A percentile compares a stretch with the other conserved stretches of the same genome.
phyloP scores from a whole-genome alignment of 2,113 vertebrate species.

The Pongo pygmaeus region DNA sequence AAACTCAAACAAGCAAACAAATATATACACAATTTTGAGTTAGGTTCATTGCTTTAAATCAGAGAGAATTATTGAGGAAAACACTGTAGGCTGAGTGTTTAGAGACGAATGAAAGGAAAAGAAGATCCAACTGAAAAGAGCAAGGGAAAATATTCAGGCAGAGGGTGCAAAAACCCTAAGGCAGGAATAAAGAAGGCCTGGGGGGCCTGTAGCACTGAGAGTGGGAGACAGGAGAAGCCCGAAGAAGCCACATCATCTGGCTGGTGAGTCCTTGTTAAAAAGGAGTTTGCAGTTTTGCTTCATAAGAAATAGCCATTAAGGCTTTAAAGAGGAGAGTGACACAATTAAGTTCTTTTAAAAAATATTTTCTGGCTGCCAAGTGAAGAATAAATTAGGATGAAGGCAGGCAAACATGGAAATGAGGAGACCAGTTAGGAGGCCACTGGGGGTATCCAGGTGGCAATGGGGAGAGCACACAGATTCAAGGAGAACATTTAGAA shows the following conservation, averaged over 20 bases:
- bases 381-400: neutral
- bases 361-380: neutral
- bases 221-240: neutral
- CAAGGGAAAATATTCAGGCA: neutral
- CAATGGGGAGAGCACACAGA: neutral
- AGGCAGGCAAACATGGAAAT: neutral
- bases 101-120: neutral
- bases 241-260: neutral
- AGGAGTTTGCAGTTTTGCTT: neutral
- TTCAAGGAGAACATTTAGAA: neutral
- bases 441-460: rapidly evolving
- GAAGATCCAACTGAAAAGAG: neutral
- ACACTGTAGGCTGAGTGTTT: neutral
- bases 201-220: neutral
- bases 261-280: neutral
- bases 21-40: neutral
- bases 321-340: neutral
- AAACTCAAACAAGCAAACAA: neutral
- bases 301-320: neutral
- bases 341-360: neutral
- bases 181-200: neutral
- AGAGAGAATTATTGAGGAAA: neutral
- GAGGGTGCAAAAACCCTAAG: neutral
- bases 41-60: neutral
- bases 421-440: neutral